Evolutionary conservation across 2,888 invertebrate genomes (phyloP).

Genomic region (Tholera decimalis): DNA sequence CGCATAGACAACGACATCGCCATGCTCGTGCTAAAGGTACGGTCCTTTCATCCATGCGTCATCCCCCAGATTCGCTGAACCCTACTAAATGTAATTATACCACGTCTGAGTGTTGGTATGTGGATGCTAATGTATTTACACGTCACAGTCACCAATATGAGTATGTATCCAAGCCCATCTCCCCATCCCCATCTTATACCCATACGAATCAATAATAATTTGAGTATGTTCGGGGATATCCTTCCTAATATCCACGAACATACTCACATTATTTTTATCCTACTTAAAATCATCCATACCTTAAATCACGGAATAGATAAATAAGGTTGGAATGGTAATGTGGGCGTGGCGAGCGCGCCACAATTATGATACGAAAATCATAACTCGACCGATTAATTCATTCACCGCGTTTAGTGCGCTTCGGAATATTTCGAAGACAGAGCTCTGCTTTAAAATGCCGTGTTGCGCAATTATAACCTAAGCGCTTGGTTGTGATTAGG

Average conservation of each 20-base stretch:
- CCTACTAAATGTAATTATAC: constrained; percentile 49
- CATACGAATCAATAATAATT: background rate
- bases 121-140: constrained; percentile 15
- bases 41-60: constrained; percentile 10
- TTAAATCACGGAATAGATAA: too few species aligned
- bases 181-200: background rate
- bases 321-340: too few species aligned
- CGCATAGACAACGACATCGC: constrained; percentile 84
- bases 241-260: background rate
- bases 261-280: too few species aligned
- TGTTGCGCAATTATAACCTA: too few species aligned
- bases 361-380: too few species aligned
- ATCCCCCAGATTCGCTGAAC: constrained; percentile 1
- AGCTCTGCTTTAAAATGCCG: too few species aligned
- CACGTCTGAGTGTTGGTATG: constrained; percentile 14
- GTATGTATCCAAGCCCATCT: background rate
- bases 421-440: too few species aligned
- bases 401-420: too few species aligned
- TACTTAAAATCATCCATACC: too few species aligned
- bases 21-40: constrained; percentile 77
- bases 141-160: background rate
- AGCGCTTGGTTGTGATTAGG: too few species aligned
- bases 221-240: background rate
- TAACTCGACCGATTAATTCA: too few species aligned
- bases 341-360: too few species aligned